Base-by-base conservation (phyloP, 2,888 invertebrate species). In the Tenthredo amoena region DNA sequence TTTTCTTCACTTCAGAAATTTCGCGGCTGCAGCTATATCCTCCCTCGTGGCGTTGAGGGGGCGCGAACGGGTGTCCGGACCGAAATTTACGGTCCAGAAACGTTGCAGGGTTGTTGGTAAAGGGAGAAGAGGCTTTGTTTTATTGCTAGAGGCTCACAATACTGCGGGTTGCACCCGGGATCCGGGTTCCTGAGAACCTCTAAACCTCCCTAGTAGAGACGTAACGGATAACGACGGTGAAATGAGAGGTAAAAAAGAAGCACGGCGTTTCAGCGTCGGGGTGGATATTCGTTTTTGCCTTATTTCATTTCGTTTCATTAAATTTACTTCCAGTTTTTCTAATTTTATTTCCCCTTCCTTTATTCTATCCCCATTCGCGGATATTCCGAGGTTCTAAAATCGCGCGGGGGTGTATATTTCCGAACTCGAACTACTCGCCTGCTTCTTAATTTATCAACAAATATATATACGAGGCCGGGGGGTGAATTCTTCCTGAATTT, bases 1-100 rank as follows among this genome's bases (percentile, higher is more conserved):
- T 68, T 34, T 68, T 68, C 68, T 34, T 68, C 68, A 18, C 68
- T 68, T 18, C 15, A 68, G 34, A 68, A 34, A 18, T 12, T 34
- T 21, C 68, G 12, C 34, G 68, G 62, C 10, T 34, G 43, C 43
- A 74, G 72, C 18, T 26, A 62, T 21, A 21, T 62, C 2, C 62
- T 62, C 62, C 2, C 62, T 62, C 62, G 72, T 21, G 72, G 40
- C 71, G 26, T 21, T 34, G 58, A 62, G 77, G 58, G 62, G 58
- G 62, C 62, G 81, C 58, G 81, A 81, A 81, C 62, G 62, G 37
- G 81, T 81, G 81, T 81, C 81, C 81, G 81, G 50, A 58, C 81
- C 62, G 62, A 81, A 81, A 81, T 81, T 81, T 81, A 81, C 81
- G 58, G 81, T 50, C 81, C 62, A 81, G 81, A 81, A 81, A 81